Conservation (phyloP, 2,797 vertebrate species). For the Squalus acanthias region DNA sequence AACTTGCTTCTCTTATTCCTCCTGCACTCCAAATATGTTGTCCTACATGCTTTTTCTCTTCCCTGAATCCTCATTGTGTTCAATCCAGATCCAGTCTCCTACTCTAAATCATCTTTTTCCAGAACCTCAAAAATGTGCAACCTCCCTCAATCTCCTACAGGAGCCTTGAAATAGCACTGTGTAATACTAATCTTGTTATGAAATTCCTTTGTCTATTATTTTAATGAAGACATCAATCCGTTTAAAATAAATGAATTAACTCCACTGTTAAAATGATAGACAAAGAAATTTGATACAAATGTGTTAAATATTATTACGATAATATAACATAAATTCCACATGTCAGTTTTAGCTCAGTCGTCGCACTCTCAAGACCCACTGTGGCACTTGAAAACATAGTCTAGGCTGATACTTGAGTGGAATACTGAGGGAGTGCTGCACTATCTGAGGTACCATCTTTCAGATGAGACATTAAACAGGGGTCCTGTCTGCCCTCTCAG, state of each 20-base stretch:
- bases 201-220: neutral
- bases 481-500: neutral
- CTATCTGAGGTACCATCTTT: neutral
- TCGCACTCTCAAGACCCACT: neutral
- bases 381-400: neutral
- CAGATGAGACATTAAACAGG: neutral
- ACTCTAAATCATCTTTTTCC: neutral
- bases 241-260: neutral
- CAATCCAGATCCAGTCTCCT: neutral
- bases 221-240: neutral
- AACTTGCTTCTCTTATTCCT: neutral
- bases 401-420: neutral
- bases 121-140: neutral
- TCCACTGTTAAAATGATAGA: neutral
- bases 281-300: neutral
- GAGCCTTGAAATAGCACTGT: neutral
- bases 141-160: neutral
- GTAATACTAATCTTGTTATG: neutral
- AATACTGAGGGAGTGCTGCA: neutral
- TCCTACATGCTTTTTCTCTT: neutral
- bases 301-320: neutral
- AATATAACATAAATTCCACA: neutral
- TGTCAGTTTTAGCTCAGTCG: neutral
- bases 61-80: neutral
- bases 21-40: neutral